Evolutionary conservation across 2,113 vertebrate species (phyloP).

Genomic region (Mustelus asterias): DNA sequence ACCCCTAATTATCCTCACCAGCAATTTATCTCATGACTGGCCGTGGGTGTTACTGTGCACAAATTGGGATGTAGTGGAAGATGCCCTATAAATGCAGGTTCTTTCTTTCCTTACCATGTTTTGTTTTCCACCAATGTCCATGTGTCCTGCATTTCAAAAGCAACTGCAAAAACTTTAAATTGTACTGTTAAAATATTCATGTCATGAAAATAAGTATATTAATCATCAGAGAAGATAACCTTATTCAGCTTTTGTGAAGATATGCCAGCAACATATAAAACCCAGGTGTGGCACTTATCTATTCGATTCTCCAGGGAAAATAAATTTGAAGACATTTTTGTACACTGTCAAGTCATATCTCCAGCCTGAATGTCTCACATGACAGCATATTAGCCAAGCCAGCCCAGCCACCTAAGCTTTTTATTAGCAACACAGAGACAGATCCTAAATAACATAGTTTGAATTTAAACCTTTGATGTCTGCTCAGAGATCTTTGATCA

Average conservation of each 20-base stretch:
- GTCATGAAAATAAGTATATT: background rate
- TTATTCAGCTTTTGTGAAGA: background rate
- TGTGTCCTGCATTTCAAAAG: background rate
- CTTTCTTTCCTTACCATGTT: background rate
- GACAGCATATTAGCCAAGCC: constrained; percentile 46
- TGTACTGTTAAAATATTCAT: background rate
- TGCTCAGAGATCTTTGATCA: constrained; percentile 41
- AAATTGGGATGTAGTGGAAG: background rate
- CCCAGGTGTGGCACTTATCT: background rate
- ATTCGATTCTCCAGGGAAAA: background rate
- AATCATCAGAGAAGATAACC: background rate
- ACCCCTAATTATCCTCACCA: background rate
- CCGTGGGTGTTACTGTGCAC: background rate
- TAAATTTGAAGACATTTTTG: constrained; percentile 15
- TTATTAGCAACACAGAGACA: constrained; percentile 48
- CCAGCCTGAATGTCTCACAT: constrained; percentile 41
- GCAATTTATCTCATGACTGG: background rate
- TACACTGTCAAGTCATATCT: constrained; percentile 41
- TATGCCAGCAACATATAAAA: background rate
- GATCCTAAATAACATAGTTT: constrained; percentile 46
- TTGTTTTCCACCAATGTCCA: background rate
- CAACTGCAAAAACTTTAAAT: background rate
- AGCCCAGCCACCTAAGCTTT: constrained; percentile 42
- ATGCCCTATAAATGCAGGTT: background rate
- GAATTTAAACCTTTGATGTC: constrained; percentile 46